A percentile compares a stretch with the other conserved stretches of the same genome.
These are phyloP conservation scores for Orthosia incerta DNA, from an alignment of 2,888 invertebrate species.

Conservation along the genomic window DNA sequence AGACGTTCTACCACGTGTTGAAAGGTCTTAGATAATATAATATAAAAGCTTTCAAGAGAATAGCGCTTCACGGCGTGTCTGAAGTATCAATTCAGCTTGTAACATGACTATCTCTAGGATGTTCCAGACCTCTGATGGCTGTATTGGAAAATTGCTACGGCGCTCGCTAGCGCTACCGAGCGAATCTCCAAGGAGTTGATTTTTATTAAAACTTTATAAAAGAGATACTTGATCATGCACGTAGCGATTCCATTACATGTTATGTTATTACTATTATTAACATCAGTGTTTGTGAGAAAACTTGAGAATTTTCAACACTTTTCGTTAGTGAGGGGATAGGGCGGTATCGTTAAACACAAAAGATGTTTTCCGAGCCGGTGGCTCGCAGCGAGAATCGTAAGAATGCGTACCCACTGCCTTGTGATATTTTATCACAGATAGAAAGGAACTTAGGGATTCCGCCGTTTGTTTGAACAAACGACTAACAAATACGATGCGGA, in stretches of 20 bases:
- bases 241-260: slow-evolving; percentile 64
- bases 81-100: slow-evolving; percentile 90
- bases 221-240: slow-evolving; percentile 73
- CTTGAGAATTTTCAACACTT: slow-evolving; percentile 54
- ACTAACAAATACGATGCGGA: slow-evolving; percentile 84
- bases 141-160: slow-evolving; percentile 88
- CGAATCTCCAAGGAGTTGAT: slow-evolving; percentile 81
- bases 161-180: slow-evolving; percentile 65
- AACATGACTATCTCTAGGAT: slow-evolving; percentile 86
- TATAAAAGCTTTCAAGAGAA: slow-evolving; percentile 91
- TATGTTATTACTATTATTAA: slow-evolving; percentile 72
- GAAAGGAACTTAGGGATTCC: slow-evolving; percentile 84
- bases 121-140: slow-evolving; percentile 83
- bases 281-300: slow-evolving; percentile 65
- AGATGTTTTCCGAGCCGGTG: slow-evolving; percentile 85
- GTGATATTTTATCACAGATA: slow-evolving; percentile 86
- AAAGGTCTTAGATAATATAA: slow-evolving; percentile 90
- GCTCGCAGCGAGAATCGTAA: slow-evolving; percentile 76
- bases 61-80: slow-evolving; percentile 87
- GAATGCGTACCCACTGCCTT: slow-evolving; percentile 83
- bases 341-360: slow-evolving; percentile 74
- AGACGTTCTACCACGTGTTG: slow-evolving; percentile 88
- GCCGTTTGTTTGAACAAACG: slow-evolving; percentile 85
- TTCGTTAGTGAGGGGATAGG: slow-evolving; percentile 37
- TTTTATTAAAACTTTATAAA: slow-evolving; percentile 86